A percentile compares a stretch with the other conserved stretches of the same genome.
Conservation (phyloP, 2,888 invertebrate species). For the Apamea anceps region DNA sequence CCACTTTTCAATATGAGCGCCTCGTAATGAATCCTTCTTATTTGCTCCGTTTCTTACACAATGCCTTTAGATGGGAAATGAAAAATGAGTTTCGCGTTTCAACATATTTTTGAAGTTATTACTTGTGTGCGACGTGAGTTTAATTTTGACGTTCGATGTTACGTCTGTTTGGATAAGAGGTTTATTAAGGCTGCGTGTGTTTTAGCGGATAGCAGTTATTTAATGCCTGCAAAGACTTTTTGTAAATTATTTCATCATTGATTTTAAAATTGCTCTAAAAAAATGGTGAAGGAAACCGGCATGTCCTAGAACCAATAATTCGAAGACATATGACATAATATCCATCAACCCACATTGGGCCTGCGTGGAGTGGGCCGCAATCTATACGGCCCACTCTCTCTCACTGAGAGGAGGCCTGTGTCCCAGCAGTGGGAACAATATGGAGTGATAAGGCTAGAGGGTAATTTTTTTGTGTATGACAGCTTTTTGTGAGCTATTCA, state of each 20-base stretch:
- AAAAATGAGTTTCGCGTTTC: constrained; percentile 55
- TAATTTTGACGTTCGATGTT: constrained; percentile 33
- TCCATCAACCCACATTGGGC: no score
- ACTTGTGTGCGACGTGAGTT: constrained; percentile 24
- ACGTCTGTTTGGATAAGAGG: constrained; percentile 31
- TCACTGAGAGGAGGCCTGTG: no score
- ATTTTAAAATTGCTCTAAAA: neutral
- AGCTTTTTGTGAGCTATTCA: neutral
- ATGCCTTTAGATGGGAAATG: constrained; percentile 51
- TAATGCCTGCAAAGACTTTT: no score
- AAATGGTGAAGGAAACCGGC: neutral
- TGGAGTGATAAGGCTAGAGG: no score
- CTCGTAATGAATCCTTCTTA: constrained; percentile 57
- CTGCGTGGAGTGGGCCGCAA: no score
- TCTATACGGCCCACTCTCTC: no score
- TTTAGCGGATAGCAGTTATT: neutral
- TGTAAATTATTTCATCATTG: neutral
- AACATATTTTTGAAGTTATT: constrained; percentile 36
- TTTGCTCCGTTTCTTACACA: constrained; percentile 53
- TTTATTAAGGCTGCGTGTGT: constrained; percentile 7
- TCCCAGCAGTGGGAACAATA: no score
- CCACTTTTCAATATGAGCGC: constrained; percentile 68
- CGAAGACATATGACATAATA: no score
- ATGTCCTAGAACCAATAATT: neutral
- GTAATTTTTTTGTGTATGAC: no score